Evolutionary conservation across 1,140 invertebrate genomes (phyloP).

Genomic region (Mercenaria mercenaria): DNA sequence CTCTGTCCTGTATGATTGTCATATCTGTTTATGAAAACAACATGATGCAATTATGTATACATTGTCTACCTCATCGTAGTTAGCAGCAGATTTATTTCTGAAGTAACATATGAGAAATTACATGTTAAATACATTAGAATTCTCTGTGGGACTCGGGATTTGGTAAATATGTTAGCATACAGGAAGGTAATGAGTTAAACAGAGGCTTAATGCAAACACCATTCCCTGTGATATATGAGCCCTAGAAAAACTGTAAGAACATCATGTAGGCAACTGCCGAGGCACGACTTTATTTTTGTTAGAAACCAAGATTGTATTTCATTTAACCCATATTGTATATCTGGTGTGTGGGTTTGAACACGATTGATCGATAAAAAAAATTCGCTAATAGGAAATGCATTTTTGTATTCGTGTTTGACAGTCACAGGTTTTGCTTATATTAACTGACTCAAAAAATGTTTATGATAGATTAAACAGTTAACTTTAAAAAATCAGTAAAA

Average conservation of each 20-base stretch:
- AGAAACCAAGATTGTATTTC: constrained; percentile 31
- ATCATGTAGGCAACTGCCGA: background rate
- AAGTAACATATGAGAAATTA: background rate
- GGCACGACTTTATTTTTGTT: constrained; percentile 39
- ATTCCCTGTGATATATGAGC: background rate
- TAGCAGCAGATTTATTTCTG: no score
- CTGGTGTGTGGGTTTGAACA: constrained; percentile 3
- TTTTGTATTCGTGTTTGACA: no score
- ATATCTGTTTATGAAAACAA: no score
- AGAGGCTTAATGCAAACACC: background rate
- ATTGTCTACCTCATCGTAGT: no score
- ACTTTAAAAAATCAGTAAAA: no score
- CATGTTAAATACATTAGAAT: background rate
- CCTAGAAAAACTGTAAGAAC: background rate
- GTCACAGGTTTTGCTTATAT: no score
- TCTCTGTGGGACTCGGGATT: background rate
- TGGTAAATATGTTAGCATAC: background rate
- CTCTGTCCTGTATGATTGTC: no score
- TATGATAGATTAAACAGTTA: no score
- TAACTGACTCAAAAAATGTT: no score
- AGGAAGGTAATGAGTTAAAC: background rate
- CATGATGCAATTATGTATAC: no score
- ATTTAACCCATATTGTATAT: constrained; percentile 22
- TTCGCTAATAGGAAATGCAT: background rate
- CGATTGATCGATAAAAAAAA: constrained; percentile 2